Conservation (phyloP, 2,888 invertebrate species). For the Trissolcus brochymenae region DNA sequence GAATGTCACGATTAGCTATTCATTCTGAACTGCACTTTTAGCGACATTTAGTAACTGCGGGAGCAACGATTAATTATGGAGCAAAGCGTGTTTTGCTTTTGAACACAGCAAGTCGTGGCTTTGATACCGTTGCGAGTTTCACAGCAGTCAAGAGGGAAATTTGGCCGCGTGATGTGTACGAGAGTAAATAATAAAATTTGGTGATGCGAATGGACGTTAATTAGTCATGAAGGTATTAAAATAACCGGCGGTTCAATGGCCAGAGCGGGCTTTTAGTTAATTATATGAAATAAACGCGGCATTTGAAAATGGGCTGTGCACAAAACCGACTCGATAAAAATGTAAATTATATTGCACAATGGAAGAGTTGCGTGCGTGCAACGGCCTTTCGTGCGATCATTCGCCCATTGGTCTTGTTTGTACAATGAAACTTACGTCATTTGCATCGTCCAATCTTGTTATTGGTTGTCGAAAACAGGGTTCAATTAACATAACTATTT, state of each 20-base stretch:
- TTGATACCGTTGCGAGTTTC: neutral
- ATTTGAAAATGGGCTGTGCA: conserved; percentile 12
- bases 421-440: conserved; percentile 55
- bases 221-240: conserved; percentile 17
- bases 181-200: neutral
- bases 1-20: too few species aligned
- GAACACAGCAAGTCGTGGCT: too few species aligned
- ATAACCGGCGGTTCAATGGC: conserved; percentile 28
- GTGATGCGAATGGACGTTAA: conserved; percentile 15
- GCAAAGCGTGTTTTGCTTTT: too few species aligned
- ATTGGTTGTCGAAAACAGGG: conserved; percentile 12
- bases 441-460: conserved; percentile 41
- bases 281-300: conserved; percentile 8
- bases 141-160: neutral
- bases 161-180: neutral
- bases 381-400: conserved; percentile 51
- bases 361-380: conserved; percentile 52
- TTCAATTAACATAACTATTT: neutral
- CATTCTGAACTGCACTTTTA: too few species aligned
- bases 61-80: too few species aligned
- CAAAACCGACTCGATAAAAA: conserved; percentile 43
- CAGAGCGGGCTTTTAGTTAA: conserved; percentile 23
- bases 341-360: conserved; percentile 52
- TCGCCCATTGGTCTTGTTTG: conserved; percentile 45
- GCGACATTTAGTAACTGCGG: too few species aligned